phyloP scores from a whole-genome alignment of 1,140 invertebrate species.

The Phocides pigmalion region DNA sequence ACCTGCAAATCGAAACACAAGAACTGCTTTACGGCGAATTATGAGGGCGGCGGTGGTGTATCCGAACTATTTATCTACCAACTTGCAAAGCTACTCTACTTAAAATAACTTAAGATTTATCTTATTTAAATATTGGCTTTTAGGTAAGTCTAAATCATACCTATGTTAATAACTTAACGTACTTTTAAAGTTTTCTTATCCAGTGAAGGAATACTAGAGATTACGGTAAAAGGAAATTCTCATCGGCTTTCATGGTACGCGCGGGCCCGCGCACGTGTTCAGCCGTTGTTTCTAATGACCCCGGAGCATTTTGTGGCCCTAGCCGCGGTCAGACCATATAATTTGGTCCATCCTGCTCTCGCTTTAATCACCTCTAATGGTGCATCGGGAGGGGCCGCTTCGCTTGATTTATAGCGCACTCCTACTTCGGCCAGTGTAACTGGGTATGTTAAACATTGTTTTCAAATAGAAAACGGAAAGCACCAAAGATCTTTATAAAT shows the following conservation, averaged over 20 bases:
- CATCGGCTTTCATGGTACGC: background rate
- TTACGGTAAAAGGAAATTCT: conserved; percentile 2
- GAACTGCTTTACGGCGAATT: no score
- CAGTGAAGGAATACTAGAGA: background rate
- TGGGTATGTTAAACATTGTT: background rate
- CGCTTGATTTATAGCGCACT: conserved; percentile 56
- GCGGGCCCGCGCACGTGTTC: conserved; percentile 30
- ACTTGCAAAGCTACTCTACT: no score
- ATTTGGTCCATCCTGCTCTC: conserved; percentile 73
- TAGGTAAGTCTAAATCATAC: background rate
- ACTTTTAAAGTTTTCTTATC: background rate
- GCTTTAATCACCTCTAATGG: conserved; percentile 72
- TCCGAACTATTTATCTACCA: no score
- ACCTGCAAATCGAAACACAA: no score
- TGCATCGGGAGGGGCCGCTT: conserved; percentile 51
- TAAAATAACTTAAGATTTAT: no score
- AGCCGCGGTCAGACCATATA: conserved; percentile 56
- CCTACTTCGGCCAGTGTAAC: conserved; percentile 24
- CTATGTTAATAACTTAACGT: background rate
- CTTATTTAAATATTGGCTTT: background rate
- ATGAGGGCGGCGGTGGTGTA: no score
- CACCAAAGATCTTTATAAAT: background rate
- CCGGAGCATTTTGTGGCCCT: conserved; percentile 42
- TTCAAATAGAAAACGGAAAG: background rate
- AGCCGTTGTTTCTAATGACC: conserved; percentile 43